Evolutionary conservation across 2,888 invertebrate genomes (phyloP), one percentile per base, ranked within the genome.

Genomic region (Ypsolopha sequella): DNA sequence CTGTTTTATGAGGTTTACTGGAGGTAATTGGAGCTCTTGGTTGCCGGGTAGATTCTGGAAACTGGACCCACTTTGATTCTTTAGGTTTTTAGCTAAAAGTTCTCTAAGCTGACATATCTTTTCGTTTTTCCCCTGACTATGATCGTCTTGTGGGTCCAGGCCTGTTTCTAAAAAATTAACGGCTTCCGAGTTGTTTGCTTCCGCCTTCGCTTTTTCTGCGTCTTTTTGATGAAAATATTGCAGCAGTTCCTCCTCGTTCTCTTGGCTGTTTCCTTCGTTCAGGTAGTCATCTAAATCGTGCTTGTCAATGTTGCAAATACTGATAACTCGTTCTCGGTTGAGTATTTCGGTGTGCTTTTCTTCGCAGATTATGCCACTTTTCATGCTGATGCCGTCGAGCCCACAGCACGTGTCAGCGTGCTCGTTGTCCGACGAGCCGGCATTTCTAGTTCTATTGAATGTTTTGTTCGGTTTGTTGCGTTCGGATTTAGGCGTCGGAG

Each of bases 271-370:
- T 56, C 92, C 93, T 58, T 91, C 92, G 71, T 92, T 91, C 58
- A 95, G 85, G 72, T 94, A 95, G 76, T 94, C 94, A 71, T 94
- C 94, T 56, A 95, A 80, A 56, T 92, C 93, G 73, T 94, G 93
- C 62, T 93, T 92, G 70, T 93, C 93, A 66, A 94, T 91, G 61
- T 92, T 92, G 67, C 92, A 91, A 61, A 94, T 91, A 71, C 92
- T 92, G 61, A 91, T 91, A 35, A 92, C 90, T 48, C 92, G 88
- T 68, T 92, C 92, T 50, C 92, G 81, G 58, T 89, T 90, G 50
- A 90, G 70, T 36, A 90, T 90, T 65, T 87, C 87, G 1, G 87
- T 70, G 64, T 87, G 87, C 58, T 76, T 80, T 63, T 86, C 85
- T 61, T 76, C 79, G 66, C 87, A 87, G 56, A 87, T 87, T 64